phyloP scores from a whole-genome alignment of 1,140 invertebrate species.

The Nasonia giraulti region DNA sequence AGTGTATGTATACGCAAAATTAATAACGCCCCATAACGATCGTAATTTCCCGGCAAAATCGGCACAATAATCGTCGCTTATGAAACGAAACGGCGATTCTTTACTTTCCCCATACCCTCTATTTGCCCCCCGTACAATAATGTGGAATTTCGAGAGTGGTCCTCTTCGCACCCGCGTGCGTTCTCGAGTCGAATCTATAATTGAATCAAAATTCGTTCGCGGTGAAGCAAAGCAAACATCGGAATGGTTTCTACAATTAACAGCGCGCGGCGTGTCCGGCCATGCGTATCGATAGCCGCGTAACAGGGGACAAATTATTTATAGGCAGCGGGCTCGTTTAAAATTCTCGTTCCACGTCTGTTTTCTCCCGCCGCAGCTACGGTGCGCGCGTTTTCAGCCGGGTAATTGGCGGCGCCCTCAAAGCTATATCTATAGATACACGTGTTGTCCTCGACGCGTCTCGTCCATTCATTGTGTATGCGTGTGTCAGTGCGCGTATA shows the following conservation, averaged over 20 bases:
- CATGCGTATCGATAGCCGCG: not conserved
- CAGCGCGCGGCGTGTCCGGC: not conserved
- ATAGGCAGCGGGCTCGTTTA: not conserved
- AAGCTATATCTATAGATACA: not conserved
- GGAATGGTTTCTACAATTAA: not conserved
- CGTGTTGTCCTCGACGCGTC: not conserved
- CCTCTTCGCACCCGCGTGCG: not conserved
- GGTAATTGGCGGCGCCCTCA: slow-evolving; percentile 26
- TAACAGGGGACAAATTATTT: slow-evolving; percentile 5
- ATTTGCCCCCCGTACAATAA: not conserved
- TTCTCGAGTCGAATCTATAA: too few relatives aligned
- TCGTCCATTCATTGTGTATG: slow-evolving; percentile 10
- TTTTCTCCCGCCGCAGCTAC: not conserved
- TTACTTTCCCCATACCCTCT: not conserved
- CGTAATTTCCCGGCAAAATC: not conserved
- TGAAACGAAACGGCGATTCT: not conserved
- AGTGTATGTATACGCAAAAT: not conserved
- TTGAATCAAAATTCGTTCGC: too few relatives aligned
- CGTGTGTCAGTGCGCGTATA: too few relatives aligned
- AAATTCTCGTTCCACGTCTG: not conserved
- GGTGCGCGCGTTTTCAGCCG: not conserved
- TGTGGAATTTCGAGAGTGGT: not conserved
- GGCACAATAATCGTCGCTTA: not conserved
- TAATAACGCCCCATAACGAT: not conserved
- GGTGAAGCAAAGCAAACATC: too few relatives aligned